phyloP scores from a whole-genome alignment of 2,888 invertebrate species.

The Mythimna ferrago region DNA sequence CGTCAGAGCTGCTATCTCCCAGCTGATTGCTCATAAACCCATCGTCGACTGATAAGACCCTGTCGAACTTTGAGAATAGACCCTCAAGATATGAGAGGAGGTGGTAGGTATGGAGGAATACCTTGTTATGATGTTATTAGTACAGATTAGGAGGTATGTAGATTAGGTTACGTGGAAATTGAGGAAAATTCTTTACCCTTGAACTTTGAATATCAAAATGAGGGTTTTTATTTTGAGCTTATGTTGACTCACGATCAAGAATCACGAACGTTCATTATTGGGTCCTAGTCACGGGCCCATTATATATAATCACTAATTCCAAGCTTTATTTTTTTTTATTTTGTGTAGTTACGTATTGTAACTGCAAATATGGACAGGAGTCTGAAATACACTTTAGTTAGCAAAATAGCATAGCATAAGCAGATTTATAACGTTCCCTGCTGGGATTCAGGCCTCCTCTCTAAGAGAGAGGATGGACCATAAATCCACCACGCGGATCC shows the following conservation, averaged over 20 bases:
- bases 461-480: too few relatives aligned
- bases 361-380: too few relatives aligned
- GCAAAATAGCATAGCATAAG: too few relatives aligned
- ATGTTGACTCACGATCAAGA: not conserved
- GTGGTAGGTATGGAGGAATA: constrained; percentile 42
- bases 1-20: constrained; percentile 77
- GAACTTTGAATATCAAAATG: not conserved
- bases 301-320: too few relatives aligned
- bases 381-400: too few relatives aligned
- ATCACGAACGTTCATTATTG: not conserved
- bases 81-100: constrained; percentile 57
- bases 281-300: not conserved
- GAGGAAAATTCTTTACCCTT: constrained; percentile 7
- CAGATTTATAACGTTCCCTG: too few relatives aligned
- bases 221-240: not conserved
- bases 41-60: constrained; percentile 70
- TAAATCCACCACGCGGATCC: too few relatives aligned
- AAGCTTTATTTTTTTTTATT: not conserved
- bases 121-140: constrained; percentile 59
- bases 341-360: too few relatives aligned
- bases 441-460: too few relatives aligned
- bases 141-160: constrained; percentile 51
- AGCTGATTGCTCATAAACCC: constrained; percentile 82
- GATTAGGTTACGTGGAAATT: constrained; percentile 36
- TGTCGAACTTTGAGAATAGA: constrained; percentile 66